phyloP scores from a whole-genome alignment of 2,888 invertebrate species.

The Eretmocerus hayati region DNA sequence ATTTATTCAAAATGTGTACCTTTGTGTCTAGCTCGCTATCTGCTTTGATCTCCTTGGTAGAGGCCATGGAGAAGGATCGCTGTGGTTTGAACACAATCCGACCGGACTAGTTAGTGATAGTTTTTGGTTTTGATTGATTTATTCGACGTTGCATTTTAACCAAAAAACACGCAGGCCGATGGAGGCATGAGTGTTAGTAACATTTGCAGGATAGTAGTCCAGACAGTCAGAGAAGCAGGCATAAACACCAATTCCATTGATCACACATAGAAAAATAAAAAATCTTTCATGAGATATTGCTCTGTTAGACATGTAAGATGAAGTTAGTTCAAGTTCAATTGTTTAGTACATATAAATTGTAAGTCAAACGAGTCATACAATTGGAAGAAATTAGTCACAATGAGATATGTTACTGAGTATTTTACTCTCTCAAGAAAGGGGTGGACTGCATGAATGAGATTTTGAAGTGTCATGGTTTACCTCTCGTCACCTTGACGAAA shows the following conservation, averaged over 20 bases:
- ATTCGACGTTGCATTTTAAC: conserved; percentile 51
- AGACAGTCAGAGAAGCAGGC: conserved; percentile 31
- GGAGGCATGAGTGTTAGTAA: conserved; percentile 26
- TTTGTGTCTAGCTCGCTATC: conserved; percentile 44
- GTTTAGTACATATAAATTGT: too few relatives aligned
- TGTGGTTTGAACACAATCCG: conserved; percentile 79
- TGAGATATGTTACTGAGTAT: too few relatives aligned
- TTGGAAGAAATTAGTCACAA: too few relatives aligned
- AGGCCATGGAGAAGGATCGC: conserved; percentile 87
- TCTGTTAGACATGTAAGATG: too few relatives aligned
- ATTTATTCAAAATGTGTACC: conserved; percentile 10
- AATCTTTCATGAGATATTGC: too few relatives aligned
- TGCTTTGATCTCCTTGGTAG: conserved; percentile 68
- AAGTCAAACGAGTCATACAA: too few relatives aligned
- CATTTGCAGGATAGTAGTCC: conserved; percentile 28
- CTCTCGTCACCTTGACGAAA: too few relatives aligned
- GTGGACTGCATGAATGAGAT: too few relatives aligned
- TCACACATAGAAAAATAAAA: conserved; percentile 28
- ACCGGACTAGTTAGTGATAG: conserved; percentile 42
- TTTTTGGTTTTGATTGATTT: conserved; percentile 3
- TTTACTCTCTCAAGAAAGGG: too few relatives aligned
- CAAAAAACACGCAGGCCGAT: conserved; percentile 30
- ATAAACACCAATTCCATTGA: conserved; percentile 28
- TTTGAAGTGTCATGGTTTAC: too few relatives aligned
- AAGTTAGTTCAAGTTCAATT: too few relatives aligned